phyloP scores from a whole-genome alignment of 2,113 vertebrate species.

The Malurus cyaneus region DNA sequence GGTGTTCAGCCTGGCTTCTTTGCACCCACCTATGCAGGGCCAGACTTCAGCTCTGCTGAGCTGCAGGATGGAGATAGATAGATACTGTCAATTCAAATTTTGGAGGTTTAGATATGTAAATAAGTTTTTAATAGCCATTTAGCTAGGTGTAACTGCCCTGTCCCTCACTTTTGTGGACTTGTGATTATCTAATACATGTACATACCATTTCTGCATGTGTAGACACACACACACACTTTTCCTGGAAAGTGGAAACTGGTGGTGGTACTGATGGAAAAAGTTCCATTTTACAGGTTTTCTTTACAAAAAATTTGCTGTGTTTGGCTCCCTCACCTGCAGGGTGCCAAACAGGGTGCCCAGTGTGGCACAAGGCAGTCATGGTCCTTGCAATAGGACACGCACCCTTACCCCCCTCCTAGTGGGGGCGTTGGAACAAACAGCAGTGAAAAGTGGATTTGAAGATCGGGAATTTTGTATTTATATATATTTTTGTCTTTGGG shows the following conservation, averaged over 20 bases:
- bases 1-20: background rate
- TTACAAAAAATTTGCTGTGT: background rate
- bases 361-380: background rate
- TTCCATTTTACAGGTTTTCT: background rate
- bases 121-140: background rate
- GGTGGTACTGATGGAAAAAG: background rate
- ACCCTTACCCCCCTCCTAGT: background rate
- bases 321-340: background rate
- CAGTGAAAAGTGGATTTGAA: background rate
- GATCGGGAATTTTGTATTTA: background rate
- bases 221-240: background rate
- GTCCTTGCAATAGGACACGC: rapidly evolving
- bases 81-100: background rate
- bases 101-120: background rate
- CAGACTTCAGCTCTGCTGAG: background rate
- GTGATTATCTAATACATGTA: background rate
- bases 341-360: background rate
- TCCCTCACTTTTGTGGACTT: background rate
- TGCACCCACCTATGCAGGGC: background rate
- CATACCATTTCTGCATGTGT: rapidly evolving
- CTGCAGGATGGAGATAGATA: background rate
- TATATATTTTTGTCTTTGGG: background rate
- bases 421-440: background rate
- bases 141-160: background rate
- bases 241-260: background rate